Conservation (phyloP, 2,888 invertebrate species). For the Cataglyphis albicans region DNA sequence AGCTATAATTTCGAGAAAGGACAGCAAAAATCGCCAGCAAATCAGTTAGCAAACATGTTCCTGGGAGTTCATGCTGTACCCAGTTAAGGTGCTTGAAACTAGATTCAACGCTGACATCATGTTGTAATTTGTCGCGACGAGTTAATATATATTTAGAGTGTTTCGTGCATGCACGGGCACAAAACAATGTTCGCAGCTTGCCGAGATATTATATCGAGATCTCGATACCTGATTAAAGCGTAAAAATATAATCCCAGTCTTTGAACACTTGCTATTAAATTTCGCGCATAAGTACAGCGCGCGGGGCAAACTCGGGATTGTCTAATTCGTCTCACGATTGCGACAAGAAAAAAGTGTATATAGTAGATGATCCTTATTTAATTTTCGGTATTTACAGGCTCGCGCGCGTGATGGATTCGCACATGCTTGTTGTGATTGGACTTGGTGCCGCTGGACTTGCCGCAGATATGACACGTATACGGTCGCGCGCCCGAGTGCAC, state of each 20-base stretch:
- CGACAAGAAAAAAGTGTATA: background rate
- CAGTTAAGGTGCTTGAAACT: background rate
- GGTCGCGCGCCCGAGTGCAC: constrained; percentile 94
- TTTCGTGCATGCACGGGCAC: background rate
- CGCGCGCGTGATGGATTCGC: constrained; percentile 95
- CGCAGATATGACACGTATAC: constrained; percentile 95
- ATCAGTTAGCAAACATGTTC: constrained; percentile 14
- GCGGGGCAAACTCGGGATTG: background rate
- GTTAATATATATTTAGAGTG: background rate
- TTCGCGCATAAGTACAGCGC: constrained; percentile 35
- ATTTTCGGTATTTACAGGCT: constrained; percentile 94
- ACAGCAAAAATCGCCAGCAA: constrained; percentile 27
- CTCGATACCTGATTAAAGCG: constrained; percentile 24
- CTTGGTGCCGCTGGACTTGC: constrained; percentile 95
- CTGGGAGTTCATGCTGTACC: background rate
- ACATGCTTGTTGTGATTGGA: constrained; percentile 97
- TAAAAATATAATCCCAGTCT: constrained; percentile 20
- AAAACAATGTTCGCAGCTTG: background rate
- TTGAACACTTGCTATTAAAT: constrained; percentile 17
- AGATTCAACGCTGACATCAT: constrained; percentile 4
- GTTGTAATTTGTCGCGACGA: background rate
- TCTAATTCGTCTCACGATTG: constrained; percentile 12
- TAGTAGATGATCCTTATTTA: constrained; percentile 82
- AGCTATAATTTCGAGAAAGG: constrained; percentile 35
- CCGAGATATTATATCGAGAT: constrained; percentile 2